Evolutionary conservation across 1,140 invertebrate genomes (phyloP).

Genomic region (Pentalonia nigronervosa): DNA sequence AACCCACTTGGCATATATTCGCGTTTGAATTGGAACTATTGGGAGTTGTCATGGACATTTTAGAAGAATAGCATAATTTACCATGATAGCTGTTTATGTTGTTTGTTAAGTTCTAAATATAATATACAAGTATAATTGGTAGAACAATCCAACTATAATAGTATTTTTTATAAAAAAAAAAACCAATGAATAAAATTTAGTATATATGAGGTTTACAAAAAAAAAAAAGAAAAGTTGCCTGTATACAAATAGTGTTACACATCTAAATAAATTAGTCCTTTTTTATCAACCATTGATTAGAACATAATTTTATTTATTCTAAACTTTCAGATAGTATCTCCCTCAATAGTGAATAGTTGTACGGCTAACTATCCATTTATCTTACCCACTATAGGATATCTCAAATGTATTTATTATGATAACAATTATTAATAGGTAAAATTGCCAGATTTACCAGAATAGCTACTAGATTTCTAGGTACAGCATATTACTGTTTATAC

Average conservation of each 20-base stretch:
- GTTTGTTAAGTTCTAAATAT: background rate
- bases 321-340: background rate
- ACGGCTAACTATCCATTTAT: too few species aligned
- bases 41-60: background rate
- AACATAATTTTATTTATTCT: background rate
- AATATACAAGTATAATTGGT: background rate
- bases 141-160: background rate
- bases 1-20: background rate
- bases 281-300: background rate
- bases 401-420: background rate
- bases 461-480: too few species aligned
- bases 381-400: background rate
- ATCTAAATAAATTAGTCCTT: background rate
- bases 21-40: background rate
- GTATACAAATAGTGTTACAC: background rate
- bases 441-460: too few species aligned
- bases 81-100: background rate
- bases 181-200: background rate
- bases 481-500: background rate
- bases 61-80: background rate
- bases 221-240: background rate
- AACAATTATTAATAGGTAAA: background rate
- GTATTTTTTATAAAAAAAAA: background rate
- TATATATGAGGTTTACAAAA: background rate
- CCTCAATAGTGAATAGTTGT: too few species aligned